Conservation (phyloP, 2,888 invertebrate genomes). For the Stenichneumon culpator region DNA sequence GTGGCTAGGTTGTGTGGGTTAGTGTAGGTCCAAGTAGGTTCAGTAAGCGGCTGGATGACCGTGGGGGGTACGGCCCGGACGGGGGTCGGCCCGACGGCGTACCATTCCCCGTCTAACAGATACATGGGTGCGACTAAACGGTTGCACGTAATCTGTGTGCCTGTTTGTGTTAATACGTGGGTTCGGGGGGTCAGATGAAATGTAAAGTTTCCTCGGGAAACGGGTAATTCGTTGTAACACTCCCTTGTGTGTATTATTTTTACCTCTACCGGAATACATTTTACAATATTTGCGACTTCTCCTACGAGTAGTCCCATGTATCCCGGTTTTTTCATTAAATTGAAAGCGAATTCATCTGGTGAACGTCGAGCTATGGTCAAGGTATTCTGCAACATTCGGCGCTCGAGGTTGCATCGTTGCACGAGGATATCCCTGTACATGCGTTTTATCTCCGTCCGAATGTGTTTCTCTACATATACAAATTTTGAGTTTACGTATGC, state of each 20-base stretch:
- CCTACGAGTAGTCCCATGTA: constrained; percentile 72
- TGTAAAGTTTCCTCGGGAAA: constrained; percentile 15
- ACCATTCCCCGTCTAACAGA: background rate
- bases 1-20: background rate
- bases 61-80: background rate
- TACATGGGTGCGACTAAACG: constrained; percentile 18
- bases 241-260: constrained; percentile 50
- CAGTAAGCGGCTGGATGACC: background rate
- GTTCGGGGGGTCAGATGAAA: constrained; percentile 16
- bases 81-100: background rate
- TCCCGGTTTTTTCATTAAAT: constrained; percentile 71
- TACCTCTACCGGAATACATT: constrained; percentile 70
- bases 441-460: constrained; percentile 8
- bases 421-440: constrained; percentile 13
- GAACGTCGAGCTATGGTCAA: constrained; percentile 59
- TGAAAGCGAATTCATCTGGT: constrained; percentile 72
- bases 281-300: constrained; percentile 72
- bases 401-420: constrained; percentile 29
- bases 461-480: constrained; percentile 20
- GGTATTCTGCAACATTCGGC: constrained; percentile 27
- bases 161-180: constrained; percentile 1
- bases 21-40: background rate
- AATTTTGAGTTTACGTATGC: constrained; percentile 31
- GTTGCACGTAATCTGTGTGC: constrained; percentile 22
- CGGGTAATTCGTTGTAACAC: constrained; percentile 72